Percentiles rank a stretch among this genome's conserved stretches.
Evolutionary conservation across 2,888 invertebrate genomes (phyloP).

Genomic region (Drosophila incognita): DNA sequence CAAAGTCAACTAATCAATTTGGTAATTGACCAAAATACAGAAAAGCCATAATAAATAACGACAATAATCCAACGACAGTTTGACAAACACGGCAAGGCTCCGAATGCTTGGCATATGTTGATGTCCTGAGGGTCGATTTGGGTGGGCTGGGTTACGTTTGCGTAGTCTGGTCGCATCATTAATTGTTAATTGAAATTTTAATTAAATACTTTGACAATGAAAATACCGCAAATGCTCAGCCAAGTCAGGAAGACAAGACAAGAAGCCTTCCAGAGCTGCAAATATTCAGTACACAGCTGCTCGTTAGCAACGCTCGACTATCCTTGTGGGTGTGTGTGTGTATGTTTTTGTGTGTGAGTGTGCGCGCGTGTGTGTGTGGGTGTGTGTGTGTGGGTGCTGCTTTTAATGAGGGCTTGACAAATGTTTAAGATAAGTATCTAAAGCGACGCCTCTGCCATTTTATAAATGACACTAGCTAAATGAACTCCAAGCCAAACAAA

Average conservation of each 20-base stretch:
- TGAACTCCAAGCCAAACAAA: neutral
- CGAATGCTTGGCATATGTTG: constrained; percentile 17
- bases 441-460: constrained; percentile 5
- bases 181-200: constrained; percentile 79
- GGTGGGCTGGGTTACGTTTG: constrained; percentile 1
- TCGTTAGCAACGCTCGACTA: constrained; percentile 39
- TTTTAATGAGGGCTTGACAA: constrained; percentile 44
- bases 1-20: constrained; percentile 20
- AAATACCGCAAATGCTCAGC: constrained; percentile 62
- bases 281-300: constrained; percentile 51
- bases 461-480: constrained; percentile 23
- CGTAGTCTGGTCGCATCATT: constrained; percentile 47
- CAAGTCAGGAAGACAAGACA: constrained; percentile 23
- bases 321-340: constrained; percentile 1
- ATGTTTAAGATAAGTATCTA: constrained; percentile 35
- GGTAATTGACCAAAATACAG: constrained; percentile 29
- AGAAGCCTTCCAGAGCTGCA: constrained; percentile 11
- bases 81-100: constrained; percentile 3
- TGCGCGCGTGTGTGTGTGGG: neutral
- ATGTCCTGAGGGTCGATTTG: constrained; percentile 6
- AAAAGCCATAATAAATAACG: constrained; percentile 29
- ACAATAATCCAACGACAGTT: constrained; percentile 13
- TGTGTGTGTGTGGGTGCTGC: neutral
- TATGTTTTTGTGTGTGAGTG: neutral
- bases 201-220: constrained; percentile 75